Base-by-base conservation (phyloP, 1,140 invertebrate species). In the Oedothorax gibbosus region DNA sequence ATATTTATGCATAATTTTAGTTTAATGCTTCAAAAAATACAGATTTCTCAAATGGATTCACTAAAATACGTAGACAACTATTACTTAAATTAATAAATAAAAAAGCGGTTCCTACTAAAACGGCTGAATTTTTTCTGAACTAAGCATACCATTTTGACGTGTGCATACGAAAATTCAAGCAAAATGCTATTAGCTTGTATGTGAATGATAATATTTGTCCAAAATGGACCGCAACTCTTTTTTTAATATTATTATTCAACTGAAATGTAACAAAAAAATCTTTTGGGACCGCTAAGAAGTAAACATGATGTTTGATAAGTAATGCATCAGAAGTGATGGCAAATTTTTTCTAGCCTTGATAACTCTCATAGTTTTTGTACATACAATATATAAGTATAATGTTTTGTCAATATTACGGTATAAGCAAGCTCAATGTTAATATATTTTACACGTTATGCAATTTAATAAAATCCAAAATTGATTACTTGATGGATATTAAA, bases 331-430 rank as follows among this genome's bases (percentile, higher is more conserved):
- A 71, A 53, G 50, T 49, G 69, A 71, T 71, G 68, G 68, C 68
- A 18, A 15, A 51, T 53, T 51, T 71, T 71, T 71, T 71, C 69
- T 71, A 71, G 69, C 50, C 20, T 51, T 71, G 69, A 71, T 71
- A 51, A 54, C 50, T 71, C 54, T 71, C 69, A 51, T 71, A 71
- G 54, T 18, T 75, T 62, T 75, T 75, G 72, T 75, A 75, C n/a
- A 57, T 60, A 71, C 50, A 60, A 60, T 60, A 35, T 14, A 71
- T 71, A 71, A 75, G 21, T 15, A 57, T 9, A 35, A 49, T 57
- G 18, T 75, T 75, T 75, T 12, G 49, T 75, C 60, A 20, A 57
- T 75, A 75, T 75, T 62, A 35, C 20, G 11, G 18, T 71, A 53
- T 53, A 21, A 49, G 14, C 60, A 49, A 75, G 54, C 72, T 75